Base-by-base conservation (phyloP, 2,113 vertebrate species). In the Equus quagga region DNA sequence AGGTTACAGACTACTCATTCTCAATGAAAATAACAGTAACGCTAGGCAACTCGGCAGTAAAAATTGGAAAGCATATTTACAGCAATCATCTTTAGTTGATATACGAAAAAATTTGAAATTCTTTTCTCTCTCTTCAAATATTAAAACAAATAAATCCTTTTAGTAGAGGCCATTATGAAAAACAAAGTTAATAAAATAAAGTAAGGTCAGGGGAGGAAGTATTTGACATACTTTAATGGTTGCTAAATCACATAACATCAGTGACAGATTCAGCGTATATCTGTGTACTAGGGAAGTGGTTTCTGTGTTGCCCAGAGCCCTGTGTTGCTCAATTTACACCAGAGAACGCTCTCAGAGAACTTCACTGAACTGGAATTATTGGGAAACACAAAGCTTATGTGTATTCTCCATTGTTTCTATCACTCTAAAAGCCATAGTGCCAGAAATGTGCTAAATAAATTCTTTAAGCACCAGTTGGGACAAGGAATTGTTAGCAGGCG, bases 131-230 rank as follows among this genome's bases (percentile, higher is more conserved):
- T 78, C 86, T 94, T 91, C 56, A 94, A 80, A 69, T 33, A 49
- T 60, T 69, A 56, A 93, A 87, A 41, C 23, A 65, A 60, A 81
- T 9, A 84, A 81, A 79, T 46, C 1, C 7, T 65, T 73, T 49
- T 0, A 56, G 41, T 36, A 62, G 13, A 64, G 19, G 26, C 24
- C 10, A 21, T 8, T 67, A 26, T 18, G 24, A 94, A 89, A 91
- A 60, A 56, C 56, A 51, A 87, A 95, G 33, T 31, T 51, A 65
- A 33, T 41, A 44, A 75, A 92, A 56, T 65, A 73, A 75, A 91
- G 58, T 56, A 24, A 70, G 31, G 13, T 58, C 54, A 28, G 51
- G 2, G 18, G 31, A 49, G 3, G 64, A 75, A 64, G 5, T 9
- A 82, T 46, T 91, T 69, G 72, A 49, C 10, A 17, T 36, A 76